Evolutionary conservation across 2,113 vertebrate genomes (phyloP), one percentile per base, ranked within the genome.

Genomic region (Bos javanicus): DNA sequence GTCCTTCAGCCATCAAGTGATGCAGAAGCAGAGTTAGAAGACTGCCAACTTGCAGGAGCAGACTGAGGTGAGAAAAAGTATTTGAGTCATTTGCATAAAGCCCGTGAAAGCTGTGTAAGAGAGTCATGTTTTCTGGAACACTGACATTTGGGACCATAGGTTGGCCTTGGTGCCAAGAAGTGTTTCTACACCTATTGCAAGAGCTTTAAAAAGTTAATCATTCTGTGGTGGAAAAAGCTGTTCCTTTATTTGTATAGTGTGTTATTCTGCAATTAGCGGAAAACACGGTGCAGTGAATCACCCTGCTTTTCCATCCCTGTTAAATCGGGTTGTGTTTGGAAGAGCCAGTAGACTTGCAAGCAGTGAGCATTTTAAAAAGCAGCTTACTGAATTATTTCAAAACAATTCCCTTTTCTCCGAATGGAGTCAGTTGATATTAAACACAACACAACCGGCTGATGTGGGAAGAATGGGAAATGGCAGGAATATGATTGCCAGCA

Each of bases 381-480:
- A 93, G 92, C 46, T 90, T 15, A 26, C 91, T 36, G 26, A 84
- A 59, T 50, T 88, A 59, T 96, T 96, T 96, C 92, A 87, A 87
- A 84, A 87, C 89, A 87, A 74, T 92, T 88, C 60, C 23, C 92
- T 96, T 80, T 56, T 46, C 56, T 48, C 64, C 3, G 6, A 71
- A 52, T 7, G 16, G 36, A 93, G 90, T 84, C 43, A 57, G 81
- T 46, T 56, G 64, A 19, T 64, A 33, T 5, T 86, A 80, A 94
- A 85, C 33, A n/a, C 85, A 80, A 71, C 14, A 36, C 4, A 33
- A 67, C 74, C n/a, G 36, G 82, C 83, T 85, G 90, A 56, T 14
- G 39, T 26, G 85, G 64, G 90, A 64, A 9, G 81, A 9, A 2
- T 1, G 16, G 17, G 13, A 26, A n/a, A 56, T 0, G 12, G 62